Conservation (phyloP, 2,797 vertebrate species). For the Pseudopleuronectes americanus region DNA sequence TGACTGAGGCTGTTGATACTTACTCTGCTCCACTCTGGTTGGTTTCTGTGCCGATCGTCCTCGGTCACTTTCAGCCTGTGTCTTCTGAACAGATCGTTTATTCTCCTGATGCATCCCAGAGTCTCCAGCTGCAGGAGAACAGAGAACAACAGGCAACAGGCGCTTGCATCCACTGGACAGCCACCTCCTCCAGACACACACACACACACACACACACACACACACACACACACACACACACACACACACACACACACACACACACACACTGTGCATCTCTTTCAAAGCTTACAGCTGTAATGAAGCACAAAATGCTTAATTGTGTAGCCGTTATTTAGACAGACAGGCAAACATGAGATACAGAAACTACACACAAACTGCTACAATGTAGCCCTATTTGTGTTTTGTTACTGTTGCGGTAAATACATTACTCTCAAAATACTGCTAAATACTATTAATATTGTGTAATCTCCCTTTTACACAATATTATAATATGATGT, state of each 20-base stretch:
- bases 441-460: too few species aligned
- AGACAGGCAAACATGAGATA: slow-evolving; percentile 13
- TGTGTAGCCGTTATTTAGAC: slow-evolving; percentile 33
- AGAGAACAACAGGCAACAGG: slow-evolving; percentile 42
- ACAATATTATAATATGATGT: too few species aligned
- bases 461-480: too few species aligned
- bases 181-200: slow-evolving; percentile 12
- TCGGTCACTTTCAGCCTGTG: slow-evolving; percentile 16
- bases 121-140: slow-evolving; percentile 32
- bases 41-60: slow-evolving; percentile 10
- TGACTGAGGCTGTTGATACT: slow-evolving; percentile 34
- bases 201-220: slow-evolving; percentile 16
- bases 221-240: slow-evolving; percentile 11
- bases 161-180: slow-evolving; percentile 29
- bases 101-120: slow-evolving; percentile 45
- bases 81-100: slow-evolving; percentile 21
- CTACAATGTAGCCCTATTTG: too few species aligned
- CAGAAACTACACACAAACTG: slow-evolving; percentile 9
- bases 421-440: too few species aligned
- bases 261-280: slow-evolving; percentile 21
- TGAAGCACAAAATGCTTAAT: slow-evolving; percentile 38
- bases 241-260: slow-evolving; percentile 9
- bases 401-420: too few species aligned
- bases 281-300: slow-evolving; percentile 55
- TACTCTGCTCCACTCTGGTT: slow-evolving; percentile 28